phyloP scores from a whole-genome alignment of 2,797 vertebrate genomes.

The Sorex maritimensis region DNA sequence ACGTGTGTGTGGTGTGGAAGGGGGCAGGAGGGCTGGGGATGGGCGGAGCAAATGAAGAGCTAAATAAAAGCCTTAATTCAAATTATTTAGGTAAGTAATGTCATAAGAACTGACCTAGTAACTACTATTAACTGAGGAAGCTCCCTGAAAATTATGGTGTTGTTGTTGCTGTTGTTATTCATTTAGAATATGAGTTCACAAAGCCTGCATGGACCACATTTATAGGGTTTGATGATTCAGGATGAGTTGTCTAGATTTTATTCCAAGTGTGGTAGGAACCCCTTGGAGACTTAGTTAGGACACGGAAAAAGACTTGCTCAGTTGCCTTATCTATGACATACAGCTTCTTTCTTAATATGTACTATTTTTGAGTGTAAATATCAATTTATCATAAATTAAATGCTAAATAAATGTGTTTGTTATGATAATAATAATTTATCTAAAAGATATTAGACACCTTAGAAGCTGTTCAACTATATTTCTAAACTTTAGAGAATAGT shows the following conservation, averaged over 20 bases:
- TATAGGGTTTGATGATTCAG: not conserved
- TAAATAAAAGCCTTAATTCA: not conserved
- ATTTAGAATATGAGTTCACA: not conserved
- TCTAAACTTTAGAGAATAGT: constrained; percentile 35
- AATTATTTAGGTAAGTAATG: not conserved
- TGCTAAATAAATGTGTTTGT: constrained; percentile 30
- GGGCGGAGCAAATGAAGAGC: not conserved
- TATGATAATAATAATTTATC: constrained; percentile 1
- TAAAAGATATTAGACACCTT: not conserved
- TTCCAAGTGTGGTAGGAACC: not conserved
- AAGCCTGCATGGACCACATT: not conserved
- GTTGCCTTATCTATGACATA: not conserved
- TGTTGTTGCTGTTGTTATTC: not conserved
- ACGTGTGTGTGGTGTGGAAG: too few relatives aligned
- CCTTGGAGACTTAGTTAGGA: not conserved
- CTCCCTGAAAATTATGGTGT: not conserved
- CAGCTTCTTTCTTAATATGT: not conserved
- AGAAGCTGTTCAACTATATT: not conserved
- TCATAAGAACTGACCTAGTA: not conserved
- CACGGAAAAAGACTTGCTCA: not conserved
- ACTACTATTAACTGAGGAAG: not conserved
- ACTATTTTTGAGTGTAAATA: constrained; percentile 1
- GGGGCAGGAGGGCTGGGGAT: too few relatives aligned
- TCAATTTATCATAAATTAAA: not conserved
- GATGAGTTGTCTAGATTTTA: not conserved